Percentiles rank a stretch among this genome's conserved stretches.
Conservation (phyloP, 30 jellyfish, hydroid and myxozoan species). For the Catostylus mosaicus region DNA sequence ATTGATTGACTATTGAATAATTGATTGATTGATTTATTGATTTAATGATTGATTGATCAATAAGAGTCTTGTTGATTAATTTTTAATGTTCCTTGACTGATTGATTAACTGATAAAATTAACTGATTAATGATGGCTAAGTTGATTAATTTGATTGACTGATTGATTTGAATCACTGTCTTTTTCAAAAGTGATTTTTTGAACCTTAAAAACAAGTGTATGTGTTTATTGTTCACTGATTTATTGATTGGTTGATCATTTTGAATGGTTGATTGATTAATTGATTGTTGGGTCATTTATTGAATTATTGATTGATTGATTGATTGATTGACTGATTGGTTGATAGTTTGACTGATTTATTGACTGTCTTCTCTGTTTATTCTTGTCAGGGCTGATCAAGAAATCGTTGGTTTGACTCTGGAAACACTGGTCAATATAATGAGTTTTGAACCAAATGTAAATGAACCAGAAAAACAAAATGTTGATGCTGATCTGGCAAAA, state of each 20-base stretch:
- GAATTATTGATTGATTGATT: background rate
- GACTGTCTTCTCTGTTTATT: background rate
- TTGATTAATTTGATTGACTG: too few relatives aligned
- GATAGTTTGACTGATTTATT: background rate
- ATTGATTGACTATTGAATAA: background rate
- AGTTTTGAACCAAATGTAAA: conserved; percentile 51
- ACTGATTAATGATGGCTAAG: too few relatives aligned
- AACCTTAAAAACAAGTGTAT: too few relatives aligned
- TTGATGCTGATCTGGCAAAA: conserved; percentile 68
- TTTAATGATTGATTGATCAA: too few relatives aligned
- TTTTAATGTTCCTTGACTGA: too few relatives aligned
- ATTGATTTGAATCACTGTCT: too few relatives aligned
- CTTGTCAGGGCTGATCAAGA: conserved; percentile 78
- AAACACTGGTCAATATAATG: conserved; percentile 80
- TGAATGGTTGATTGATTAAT: too few relatives aligned
- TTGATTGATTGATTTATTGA: background rate
- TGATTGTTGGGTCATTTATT: background rate
- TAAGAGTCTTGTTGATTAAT: too few relatives aligned
- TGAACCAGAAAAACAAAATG: conserved; percentile 33
- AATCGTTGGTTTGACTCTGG: conserved; percentile 84
- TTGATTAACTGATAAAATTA: too few relatives aligned
- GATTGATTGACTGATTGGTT: background rate
- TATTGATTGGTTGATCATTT: too few relatives aligned
- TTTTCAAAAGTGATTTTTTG: too few relatives aligned
- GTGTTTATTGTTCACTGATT: too few relatives aligned